Evolutionary conservation across 2,113 vertebrate species (phyloP), one percentile per base, ranked within the genome.

Genomic region (Neolamprologus tretocephalus): DNA sequence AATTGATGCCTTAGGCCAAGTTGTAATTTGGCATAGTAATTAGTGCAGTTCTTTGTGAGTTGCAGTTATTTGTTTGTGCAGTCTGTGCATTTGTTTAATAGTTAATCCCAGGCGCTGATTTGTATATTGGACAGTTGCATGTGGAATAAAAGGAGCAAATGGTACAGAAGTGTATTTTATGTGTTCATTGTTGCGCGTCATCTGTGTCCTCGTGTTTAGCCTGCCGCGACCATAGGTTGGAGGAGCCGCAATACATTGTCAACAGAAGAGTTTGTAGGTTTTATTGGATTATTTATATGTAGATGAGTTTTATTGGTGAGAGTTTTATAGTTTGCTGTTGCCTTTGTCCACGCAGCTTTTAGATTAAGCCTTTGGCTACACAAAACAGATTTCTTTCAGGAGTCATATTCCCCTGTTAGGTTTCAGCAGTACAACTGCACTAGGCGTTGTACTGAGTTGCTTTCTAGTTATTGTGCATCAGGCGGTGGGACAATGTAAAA

Each of bases 141-240:
- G 53, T 55, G 53, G 53, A 55, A 55, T 55, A 55, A 55, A 55
- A 55, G 53, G 21, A 55, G 21, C 54, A 14, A 57, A 57, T 26
- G 21, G 12, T 57, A 1, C 54, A 57, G 54, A 57, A 1, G 21
- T 26, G 21, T 57, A 26, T 57, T 14, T 26, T 26, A 55, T 55
- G 21, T 14, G 4, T 57, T 57, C 14, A 57, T 26, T 26, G 54
- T 13, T 55, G 54, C 4, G 4, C 11, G 6, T 13, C 21, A 55
- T 13, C 53, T 2, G 53, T 23, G 54, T 23, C 21, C 53, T 55
- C 11, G 1, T 23, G 53, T 55, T 55, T 55, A 55, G 21, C 53
- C 53, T 26, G 21, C 53, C 11, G 2, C 1, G 11, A 0, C 21
- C 4, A 0, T 55, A 1, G 21, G 53, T 55, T 55, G 53, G 53